phyloP scores from a whole-genome alignment of 2,797 vertebrate genomes.

The Pempheris klunzingeri region DNA sequence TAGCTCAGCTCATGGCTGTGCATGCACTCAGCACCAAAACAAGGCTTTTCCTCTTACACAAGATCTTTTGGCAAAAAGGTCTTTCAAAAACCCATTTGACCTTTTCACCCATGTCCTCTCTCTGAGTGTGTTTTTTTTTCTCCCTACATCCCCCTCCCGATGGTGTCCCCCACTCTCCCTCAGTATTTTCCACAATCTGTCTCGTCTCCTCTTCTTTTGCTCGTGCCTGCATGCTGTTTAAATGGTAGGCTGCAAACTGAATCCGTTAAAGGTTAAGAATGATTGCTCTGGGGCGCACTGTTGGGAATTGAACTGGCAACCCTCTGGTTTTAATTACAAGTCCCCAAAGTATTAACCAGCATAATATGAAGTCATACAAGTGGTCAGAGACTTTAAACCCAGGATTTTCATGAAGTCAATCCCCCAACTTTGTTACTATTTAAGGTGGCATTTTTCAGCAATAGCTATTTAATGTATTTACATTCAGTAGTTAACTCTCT shows the following conservation, averaged over 20 bases:
- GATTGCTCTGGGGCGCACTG: slow-evolving; percentile 28
- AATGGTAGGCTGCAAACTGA: slow-evolving; percentile 45
- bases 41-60: slow-evolving; percentile 61
- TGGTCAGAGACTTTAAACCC: not conserved
- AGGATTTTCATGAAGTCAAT: not conserved
- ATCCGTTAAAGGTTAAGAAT: slow-evolving; percentile 53
- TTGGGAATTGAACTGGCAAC: slow-evolving; percentile 42
- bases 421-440: not conserved
- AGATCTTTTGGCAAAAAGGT: slow-evolving; percentile 74
- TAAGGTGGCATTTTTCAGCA: not conserved
- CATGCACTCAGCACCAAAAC: slow-evolving; percentile 41
- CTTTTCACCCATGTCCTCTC: slow-evolving; percentile 59
- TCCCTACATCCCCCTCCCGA: not conserved
- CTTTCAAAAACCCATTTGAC: slow-evolving; percentile 74
- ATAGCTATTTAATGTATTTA: not conserved
- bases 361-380: slow-evolving; percentile 13
- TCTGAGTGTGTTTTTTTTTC: slow-evolving; percentile 13
- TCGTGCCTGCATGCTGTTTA: slow-evolving; percentile 41
- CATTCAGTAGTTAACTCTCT: not conserved
- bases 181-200: slow-evolving; percentile 29
- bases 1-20: slow-evolving; percentile 41
- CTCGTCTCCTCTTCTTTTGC: slow-evolving; percentile 11
- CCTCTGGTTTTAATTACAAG: slow-evolving; percentile 59
- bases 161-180: slow-evolving; percentile 17
- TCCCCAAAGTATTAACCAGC: slow-evolving; percentile 11